phyloP scores from a whole-genome alignment of 1,140 invertebrate genomes.

The Formica exsecta region DNA sequence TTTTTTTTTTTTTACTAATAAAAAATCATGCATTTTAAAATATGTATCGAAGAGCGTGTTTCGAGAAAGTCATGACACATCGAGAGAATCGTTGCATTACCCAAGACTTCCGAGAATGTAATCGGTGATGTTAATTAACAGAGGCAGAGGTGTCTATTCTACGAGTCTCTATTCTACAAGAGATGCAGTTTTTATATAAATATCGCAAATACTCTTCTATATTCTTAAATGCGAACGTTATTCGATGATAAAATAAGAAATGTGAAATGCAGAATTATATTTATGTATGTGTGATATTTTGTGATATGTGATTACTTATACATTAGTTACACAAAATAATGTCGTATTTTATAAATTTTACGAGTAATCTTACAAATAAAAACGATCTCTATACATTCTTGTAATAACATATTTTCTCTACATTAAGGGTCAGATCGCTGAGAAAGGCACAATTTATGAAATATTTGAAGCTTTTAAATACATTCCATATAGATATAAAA shows the following conservation, averaged over 20 bases:
- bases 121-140: not conserved
- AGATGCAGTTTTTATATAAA: slow-evolving; percentile 28
- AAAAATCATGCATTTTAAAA: not conserved
- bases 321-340: slow-evolving; percentile 26
- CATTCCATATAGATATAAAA: not conserved
- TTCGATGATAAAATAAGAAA: slow-evolving; percentile 39
- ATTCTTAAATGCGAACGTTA: slow-evolving; percentile 35
- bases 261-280: slow-evolving; percentile 36
- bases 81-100: not conserved
- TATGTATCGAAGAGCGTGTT: not conserved
- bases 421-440: not conserved
- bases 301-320: slow-evolving; percentile 60
- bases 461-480: not conserved
- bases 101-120: not conserved
- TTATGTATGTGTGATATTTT: slow-evolving; percentile 58
- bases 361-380: slow-evolving; percentile 35
- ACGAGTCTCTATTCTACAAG: not conserved
- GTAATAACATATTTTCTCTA: slow-evolving; percentile 6
- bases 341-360: slow-evolving; percentile 53
- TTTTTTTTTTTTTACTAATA: not conserved
- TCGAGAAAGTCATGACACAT: not conserved
- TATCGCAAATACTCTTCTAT: slow-evolving; percentile 4
- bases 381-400: not conserved
- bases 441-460: slow-evolving; percentile 26
- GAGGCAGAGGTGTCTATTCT: not conserved